These are phyloP conservation scores for Megalops atlanticus DNA, from an alignment of 2,113 vertebrate genomes.

Conservation along the genomic window DNA sequence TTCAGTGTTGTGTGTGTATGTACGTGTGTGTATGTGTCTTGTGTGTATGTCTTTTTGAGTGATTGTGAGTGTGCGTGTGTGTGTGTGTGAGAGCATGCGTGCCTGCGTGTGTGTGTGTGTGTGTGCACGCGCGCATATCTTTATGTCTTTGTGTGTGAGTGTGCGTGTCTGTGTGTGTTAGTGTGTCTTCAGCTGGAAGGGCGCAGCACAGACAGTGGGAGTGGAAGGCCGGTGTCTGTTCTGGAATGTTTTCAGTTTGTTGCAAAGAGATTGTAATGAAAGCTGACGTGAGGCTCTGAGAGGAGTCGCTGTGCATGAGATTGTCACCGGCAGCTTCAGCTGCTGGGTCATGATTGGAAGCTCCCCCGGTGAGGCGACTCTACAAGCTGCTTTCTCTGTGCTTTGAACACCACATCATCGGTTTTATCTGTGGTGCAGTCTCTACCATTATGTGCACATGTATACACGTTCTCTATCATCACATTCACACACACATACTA, in stretches of 20 bases:
- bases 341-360: conserved; percentile 17
- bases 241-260: background rate
- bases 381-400: conserved; percentile 26
- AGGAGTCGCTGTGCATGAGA: conserved; percentile 8
- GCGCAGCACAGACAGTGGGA: too few species aligned
- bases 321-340: conserved; percentile 12
- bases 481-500: conserved; percentile 20
- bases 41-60: background rate
- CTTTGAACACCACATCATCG: conserved; percentile 17
- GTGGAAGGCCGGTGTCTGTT: background rate
- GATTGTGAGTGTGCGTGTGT: background rate
- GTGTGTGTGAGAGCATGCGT: conserved; percentile 23
- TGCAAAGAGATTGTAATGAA: background rate
- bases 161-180: background rate
- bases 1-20: background rate
- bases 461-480: conserved; percentile 19
- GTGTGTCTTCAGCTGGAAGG: background rate
- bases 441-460: conserved; percentile 36
- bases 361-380: conserved; percentile 6
- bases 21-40: background rate
- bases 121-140: conserved; percentile 16
- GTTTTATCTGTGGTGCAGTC: conserved; percentile 37
- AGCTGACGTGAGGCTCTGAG: background rate
- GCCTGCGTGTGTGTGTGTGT: background rate
- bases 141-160: background rate